Percentiles rank a stretch among this genome's conserved stretches.
Evolutionary conservation across 2,113 vertebrate genomes (phyloP).

Genomic region (Rhodinocichla rosea): DNA sequence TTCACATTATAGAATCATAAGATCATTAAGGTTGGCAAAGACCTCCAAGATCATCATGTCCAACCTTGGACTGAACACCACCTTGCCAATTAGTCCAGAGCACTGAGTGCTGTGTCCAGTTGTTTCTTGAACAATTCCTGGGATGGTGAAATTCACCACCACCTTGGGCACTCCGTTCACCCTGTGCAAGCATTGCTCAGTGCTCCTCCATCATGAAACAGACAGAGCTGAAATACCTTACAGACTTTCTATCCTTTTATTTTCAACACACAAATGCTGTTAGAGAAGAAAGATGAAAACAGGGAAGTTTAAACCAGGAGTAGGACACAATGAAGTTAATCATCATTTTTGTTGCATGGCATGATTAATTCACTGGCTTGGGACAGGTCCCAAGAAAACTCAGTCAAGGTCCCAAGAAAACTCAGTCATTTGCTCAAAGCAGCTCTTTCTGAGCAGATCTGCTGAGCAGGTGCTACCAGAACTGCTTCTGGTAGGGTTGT

Average conservation of each 20-base stretch:
- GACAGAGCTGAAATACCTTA: not conserved
- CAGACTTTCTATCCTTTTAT: not conserved
- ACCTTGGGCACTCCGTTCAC: accelerated
- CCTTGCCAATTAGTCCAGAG: not conserved
- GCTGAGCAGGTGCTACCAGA: not conserved
- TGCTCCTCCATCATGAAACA: not conserved
- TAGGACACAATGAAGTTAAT: not conserved
- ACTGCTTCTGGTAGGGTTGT: not conserved
- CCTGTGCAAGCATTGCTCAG: not conserved
- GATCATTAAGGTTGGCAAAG: not conserved
- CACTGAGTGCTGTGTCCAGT: not conserved
- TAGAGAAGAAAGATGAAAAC: not conserved
- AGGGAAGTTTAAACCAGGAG: not conserved
- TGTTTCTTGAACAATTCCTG: not conserved
- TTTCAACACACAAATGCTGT: not conserved
- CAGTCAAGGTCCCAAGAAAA: not conserved
- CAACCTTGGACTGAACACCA: not conserved
- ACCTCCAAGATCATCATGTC: not conserved
- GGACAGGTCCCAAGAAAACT: not conserved
- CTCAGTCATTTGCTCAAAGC: not conserved
- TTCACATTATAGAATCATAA: not conserved
- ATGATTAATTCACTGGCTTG: not conserved
- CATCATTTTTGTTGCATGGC: not conserved
- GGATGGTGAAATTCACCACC: not conserved
- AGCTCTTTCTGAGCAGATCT: not conserved